Evolutionary conservation across 1,140 invertebrate species (phyloP).

Genomic region (Polyergus mexicanus): DNA sequence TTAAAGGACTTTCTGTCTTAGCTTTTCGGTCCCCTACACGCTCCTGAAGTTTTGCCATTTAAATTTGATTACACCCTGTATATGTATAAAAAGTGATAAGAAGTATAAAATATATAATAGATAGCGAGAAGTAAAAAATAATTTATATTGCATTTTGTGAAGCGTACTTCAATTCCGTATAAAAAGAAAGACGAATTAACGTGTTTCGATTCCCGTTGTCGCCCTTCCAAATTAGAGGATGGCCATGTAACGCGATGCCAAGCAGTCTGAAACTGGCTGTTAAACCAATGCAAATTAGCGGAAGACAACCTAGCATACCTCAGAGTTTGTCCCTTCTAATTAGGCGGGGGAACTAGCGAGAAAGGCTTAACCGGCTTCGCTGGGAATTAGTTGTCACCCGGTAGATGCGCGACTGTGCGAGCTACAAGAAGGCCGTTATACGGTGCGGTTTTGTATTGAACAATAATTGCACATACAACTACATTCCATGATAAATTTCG

Average conservation of each 20-base stretch:
- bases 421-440: constrained; percentile 37
- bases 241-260: constrained; percentile 75
- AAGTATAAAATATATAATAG: background rate
- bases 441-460: constrained; percentile 31
- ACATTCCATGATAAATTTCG: constrained; percentile 33
- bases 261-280: constrained; percentile 80
- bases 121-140: background rate
- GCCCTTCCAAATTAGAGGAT: constrained; percentile 77
- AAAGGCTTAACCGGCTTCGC: constrained; percentile 77
- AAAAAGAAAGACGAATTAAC: constrained; percentile 22
- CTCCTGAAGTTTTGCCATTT: no score
- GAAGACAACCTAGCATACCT: constrained; percentile 69
- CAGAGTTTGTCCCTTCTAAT: constrained; percentile 74
- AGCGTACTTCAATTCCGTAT: constrained; percentile 1
- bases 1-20: no score
- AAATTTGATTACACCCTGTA: no score
- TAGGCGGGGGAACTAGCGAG: constrained; percentile 63
- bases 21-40: no score
- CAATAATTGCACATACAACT: constrained; percentile 57
- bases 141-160: constrained; percentile 2
- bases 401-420: constrained; percentile 40
- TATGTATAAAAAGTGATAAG: background rate
- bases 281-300: constrained; percentile 77
- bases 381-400: constrained; percentile 57
- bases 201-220: constrained; percentile 40